Evolutionary conservation across 2,888 invertebrate genomes (phyloP), one percentile per base, ranked within the genome.

Genomic region (Serripes groenlandicus): DNA sequence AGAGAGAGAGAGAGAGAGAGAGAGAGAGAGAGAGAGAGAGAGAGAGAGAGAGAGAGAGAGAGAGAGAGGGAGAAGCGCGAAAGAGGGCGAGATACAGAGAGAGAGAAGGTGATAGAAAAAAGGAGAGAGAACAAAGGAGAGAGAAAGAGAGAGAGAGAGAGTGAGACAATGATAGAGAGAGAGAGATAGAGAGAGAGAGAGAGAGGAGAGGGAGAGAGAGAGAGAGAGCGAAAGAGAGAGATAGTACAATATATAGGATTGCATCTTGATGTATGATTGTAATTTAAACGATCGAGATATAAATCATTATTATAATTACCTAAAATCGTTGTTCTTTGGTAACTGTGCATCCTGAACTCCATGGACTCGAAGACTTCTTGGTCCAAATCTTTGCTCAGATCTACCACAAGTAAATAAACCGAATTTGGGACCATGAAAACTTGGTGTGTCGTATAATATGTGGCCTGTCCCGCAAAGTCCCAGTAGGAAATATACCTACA

Each of bases 401-500:
- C 73, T 18, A 73, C 56, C 7, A 73, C 73, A 5, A 73, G 30
- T 7, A 73, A 28, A 30, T 62, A 73, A 5, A 73, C 62, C 15
- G 60, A 37, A 4, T 37, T 34, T 1, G 60, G 60, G 3, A 62
- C 35, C 73, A 73, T 62, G 26, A 73, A 73, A 9, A 62, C 73
- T 30, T 73, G 73, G 37, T 73, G 73, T 21, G 73, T 42, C 9
- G 60, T 56, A n/a, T 73, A 62, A 49, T 60, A 73, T 37, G 73
- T 42, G 28, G 73, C 21, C 42, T 73, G 73, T 9, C 73, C 73
- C 2, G 73, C 30, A 58, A 73, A 73, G 28, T 73, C 73, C 73
- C 73, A 73, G 62, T 73, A 73, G 3, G 73, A 60, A 60, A 73
- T 35, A n/a, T 73, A 73, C 73, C 58, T 23, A 15, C 60, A 42